Conservation (phyloP, 2,888 invertebrate genomes). For the Drosophila limbata region DNA sequence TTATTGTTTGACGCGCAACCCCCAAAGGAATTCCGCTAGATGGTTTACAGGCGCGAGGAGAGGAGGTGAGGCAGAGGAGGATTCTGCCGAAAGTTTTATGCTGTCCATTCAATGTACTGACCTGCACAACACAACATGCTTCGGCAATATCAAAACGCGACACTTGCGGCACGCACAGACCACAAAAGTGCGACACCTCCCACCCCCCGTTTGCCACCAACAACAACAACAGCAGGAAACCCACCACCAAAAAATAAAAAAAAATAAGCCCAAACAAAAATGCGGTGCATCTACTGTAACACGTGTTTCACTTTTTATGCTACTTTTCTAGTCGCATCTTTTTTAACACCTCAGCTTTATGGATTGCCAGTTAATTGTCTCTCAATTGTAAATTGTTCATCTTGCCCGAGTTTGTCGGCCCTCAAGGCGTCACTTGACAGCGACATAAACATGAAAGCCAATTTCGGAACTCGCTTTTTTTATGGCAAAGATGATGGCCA, state of each 20-base stretch:
- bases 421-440: constrained; percentile 64
- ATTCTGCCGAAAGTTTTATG: constrained; percentile 44
- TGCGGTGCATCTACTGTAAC: constrained; percentile 38
- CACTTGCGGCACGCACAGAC: constrained; percentile 57
- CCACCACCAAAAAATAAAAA: constrained; percentile 61
- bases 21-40: constrained; percentile 27
- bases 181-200: constrained; percentile 51
- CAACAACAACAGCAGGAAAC: constrained; percentile 32
- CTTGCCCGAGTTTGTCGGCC: constrained; percentile 46
- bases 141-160: constrained; percentile 56
- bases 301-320: constrained; percentile 63
- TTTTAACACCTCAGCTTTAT: constrained; percentile 77
- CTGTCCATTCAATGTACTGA: constrained; percentile 46
- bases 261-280: constrained; percentile 10
- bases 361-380: constrained; percentile 69
- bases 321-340: constrained; percentile 34
- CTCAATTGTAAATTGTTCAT: constrained; percentile 65
- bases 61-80: not conserved
- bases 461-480: constrained; percentile 50
- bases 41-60: not conserved
- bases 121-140: constrained; percentile 60
- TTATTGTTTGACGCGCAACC: constrained; percentile 61
- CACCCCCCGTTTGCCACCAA: not conserved
- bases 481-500: constrained; percentile 72
- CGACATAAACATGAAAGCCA: constrained; percentile 60